Base-by-base conservation (phyloP, 2,888 invertebrate species). In the Pilophorus perplexus region DNA sequence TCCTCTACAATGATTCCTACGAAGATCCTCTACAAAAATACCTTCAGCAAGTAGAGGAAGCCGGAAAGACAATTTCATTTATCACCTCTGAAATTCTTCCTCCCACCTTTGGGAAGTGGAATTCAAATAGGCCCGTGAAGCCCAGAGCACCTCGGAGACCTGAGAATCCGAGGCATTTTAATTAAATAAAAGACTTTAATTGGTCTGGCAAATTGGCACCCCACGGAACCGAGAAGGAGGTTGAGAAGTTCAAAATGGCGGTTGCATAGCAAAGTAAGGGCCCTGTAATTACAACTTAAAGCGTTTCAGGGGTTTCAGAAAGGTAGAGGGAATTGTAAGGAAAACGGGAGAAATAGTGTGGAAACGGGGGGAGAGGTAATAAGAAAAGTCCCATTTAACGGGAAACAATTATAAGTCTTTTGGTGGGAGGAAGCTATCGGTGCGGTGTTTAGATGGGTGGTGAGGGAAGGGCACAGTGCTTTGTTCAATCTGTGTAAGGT, bases 101-200 rank as follows among this genome's bases (percentile, higher is more conserved):
- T 55, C 23, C 55, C 20, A 14, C 38, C 38, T 20, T 4, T 12
- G 16, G 2, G 52, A 52, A 18, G 3, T 16, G 55, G 55, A 55
- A 55, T 55, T 18, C 37, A 23, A 38, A 55, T 55, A 25, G 40
- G 40, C 22, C 38, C 38, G 2, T n/a, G n/a, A 52, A 38, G 22
- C 20, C 38, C 14, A 12, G 14, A 18, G 38, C 55, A 22, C 55
- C 18, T 59, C 59, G 18, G 44, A 16, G 25, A 44, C 59, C 40
- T 10, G 59, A 25, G 59, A 42, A 59, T 59, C 16, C 44, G 10
- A 42, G 44, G 59, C 44, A 59, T 59, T 59, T 59, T 59, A 59
- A 59, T 59, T 59, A 59, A 59, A 59, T 59, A 59, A 59, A 59
- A 59, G 59, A 59, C 59, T 59, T 59, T 59, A 59, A 59, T 59